A percentile compares a stretch with the other conserved stretches of the same genome.
Conservation (phyloP, 2,888 invertebrate genomes). For the Chirona hameri region DNA sequence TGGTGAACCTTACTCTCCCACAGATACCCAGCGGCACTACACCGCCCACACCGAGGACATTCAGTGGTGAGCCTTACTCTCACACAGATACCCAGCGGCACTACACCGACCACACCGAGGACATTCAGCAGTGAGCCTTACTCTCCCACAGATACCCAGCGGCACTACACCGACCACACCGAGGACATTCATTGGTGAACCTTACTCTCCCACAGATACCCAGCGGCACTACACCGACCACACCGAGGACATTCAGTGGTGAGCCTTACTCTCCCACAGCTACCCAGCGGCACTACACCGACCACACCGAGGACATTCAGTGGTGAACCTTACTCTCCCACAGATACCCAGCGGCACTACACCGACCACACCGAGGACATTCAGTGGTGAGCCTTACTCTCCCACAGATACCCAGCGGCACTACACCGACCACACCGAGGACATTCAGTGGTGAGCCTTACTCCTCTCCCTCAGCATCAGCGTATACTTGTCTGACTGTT, state of each 20-base stretch:
- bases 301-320: slow-evolving; percentile 90
- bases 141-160: slow-evolving; percentile 64
- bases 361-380: slow-evolving; percentile 89
- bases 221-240: slow-evolving; percentile 89
- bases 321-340: slow-evolving; percentile 56
- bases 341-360: slow-evolving; percentile 84
- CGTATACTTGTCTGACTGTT: too few relatives aligned
- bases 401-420: slow-evolving; percentile 75
- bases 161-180: slow-evolving; percentile 86
- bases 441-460: slow-evolving; percentile 73
- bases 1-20: slow-evolving; percentile 56
- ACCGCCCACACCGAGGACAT: slow-evolving; percentile 89
- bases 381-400: slow-evolving; percentile 62
- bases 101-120: slow-evolving; percentile 87
- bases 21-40: slow-evolving; percentile 84
- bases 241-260: slow-evolving; percentile 92
- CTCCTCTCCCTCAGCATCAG: too few relatives aligned
- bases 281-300: slow-evolving; percentile 81
- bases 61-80: slow-evolving; percentile 62
- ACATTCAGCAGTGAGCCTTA: slow-evolving; percentile 73
- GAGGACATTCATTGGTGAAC: slow-evolving; percentile 85
- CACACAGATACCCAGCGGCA: slow-evolving; percentile 75
- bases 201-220: slow-evolving; percentile 56
- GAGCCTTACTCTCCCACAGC: slow-evolving; percentile 12
- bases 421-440: slow-evolving; percentile 87